Evolutionary conservation across 2,888 invertebrate species (phyloP).

Genomic region (Chydorus sphaericus): DNA sequence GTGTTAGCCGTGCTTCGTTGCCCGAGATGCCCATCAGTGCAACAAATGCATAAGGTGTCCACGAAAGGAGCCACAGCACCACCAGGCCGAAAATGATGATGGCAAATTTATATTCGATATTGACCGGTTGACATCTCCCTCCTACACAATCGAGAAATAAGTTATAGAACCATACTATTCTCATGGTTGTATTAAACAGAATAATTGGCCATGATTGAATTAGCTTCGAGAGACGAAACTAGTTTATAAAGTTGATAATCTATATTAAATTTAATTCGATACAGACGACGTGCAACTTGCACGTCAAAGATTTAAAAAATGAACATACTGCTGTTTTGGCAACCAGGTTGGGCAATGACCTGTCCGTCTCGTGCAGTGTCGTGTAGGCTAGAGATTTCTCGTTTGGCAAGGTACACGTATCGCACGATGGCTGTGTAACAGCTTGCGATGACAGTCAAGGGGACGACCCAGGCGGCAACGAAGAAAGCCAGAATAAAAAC

Average conservation of each 20-base stretch:
- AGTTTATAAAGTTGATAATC: no score
- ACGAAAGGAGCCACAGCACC: constrained; percentile 57
- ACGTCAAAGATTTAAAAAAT: no score
- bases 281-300: no score
- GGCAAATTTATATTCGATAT: constrained; percentile 55
- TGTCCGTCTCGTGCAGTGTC: constrained; percentile 28
- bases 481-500: constrained; percentile 60
- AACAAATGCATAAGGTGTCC: constrained; percentile 63
- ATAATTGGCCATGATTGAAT: no score
- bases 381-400: not conserved
- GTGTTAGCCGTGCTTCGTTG: not conserved
- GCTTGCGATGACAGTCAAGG: constrained; percentile 51
- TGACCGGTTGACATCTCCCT: no score
- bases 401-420: constrained; percentile 33
- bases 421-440: constrained; percentile 56
- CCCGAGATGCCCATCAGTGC: constrained; percentile 3
- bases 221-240: no score
- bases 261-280: no score
- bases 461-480: constrained; percentile 57
- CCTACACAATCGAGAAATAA: no score
- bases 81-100: constrained; percentile 52
- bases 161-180: no score
- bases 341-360: no score
- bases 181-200: no score
- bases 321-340: no score